A percentile compares a stretch with the other conserved stretches of the same genome.
Evolutionary conservation across 2,888 invertebrate species (phyloP).

Genomic region (Dioctria linearis): DNA sequence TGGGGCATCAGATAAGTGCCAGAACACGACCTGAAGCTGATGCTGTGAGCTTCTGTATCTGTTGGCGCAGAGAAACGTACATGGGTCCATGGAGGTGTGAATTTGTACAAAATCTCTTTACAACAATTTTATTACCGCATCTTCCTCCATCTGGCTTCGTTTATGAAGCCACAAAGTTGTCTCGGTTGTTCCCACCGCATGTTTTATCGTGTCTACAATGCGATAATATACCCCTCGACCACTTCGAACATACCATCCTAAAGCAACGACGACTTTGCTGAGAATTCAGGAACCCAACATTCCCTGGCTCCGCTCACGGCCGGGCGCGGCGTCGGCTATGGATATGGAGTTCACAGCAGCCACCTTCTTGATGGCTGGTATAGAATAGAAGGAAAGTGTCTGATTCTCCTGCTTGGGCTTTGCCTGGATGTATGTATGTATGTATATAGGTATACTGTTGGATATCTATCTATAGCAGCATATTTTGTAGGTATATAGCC

Average conservation of each 20-base stretch:
- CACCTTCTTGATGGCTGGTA: conserved; percentile 48
- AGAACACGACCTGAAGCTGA: conserved; percentile 27
- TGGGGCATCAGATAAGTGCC: conserved; percentile 48
- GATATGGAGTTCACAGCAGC: conserved; percentile 22
- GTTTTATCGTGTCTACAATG: conserved; percentile 56
- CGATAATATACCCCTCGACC: conserved; percentile 54
- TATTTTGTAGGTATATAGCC: neutral
- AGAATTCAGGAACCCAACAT: conserved; percentile 18
- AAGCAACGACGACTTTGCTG: conserved; percentile 14
- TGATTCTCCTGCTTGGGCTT: conserved; percentile 29
- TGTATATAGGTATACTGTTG: conserved; percentile 19
- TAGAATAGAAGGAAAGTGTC: conserved; percentile 46
- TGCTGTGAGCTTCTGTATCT: conserved; percentile 7
- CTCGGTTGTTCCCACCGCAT: conserved; percentile 55
- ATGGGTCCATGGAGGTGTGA: conserved; percentile 50
- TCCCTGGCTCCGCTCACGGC: neutral
- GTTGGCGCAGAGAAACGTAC: conserved; percentile 28
- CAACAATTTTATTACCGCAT: conserved; percentile 56
- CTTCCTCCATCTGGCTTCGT: conserved; percentile 50
- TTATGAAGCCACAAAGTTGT: conserved; percentile 56
- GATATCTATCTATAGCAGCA: conserved; percentile 9
- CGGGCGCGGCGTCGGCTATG: no score
- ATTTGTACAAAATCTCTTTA: conserved; percentile 56
- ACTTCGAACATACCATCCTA: conserved; percentile 38
- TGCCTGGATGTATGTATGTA: conserved; percentile 9